Evolutionary conservation across 2,888 invertebrate species (phyloP).

Genomic region (Drosophila borborema): DNA sequence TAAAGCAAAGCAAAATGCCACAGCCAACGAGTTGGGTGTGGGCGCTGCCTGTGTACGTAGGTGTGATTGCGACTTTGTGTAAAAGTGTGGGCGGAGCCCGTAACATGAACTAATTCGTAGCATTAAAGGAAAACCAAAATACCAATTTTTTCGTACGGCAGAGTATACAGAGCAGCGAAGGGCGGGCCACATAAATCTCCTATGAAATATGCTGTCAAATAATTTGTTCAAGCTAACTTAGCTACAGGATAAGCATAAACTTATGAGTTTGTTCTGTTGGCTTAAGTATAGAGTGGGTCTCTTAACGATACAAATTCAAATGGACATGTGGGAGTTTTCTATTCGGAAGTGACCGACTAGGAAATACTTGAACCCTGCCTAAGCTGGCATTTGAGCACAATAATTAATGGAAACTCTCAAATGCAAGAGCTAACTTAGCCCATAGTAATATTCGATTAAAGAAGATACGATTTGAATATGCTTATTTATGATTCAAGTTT

Average conservation of each 20-base stretch:
- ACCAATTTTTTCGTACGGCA: neutral
- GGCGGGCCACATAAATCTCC: conserved; percentile 2
- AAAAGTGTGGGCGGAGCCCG: conserved; percentile 1
- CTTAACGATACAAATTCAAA: neutral
- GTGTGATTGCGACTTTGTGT: conserved; percentile 2
- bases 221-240: conserved; percentile 1
- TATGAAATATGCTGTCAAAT: conserved; percentile 5
- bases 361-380: neutral
- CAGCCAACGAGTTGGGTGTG: conserved; percentile 20
- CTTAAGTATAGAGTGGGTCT: neutral
- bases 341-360: neutral
- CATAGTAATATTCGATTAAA: neutral
- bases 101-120: conserved; percentile 6
- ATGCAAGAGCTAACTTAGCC: neutral
- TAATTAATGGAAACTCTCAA: neutral
- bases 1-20: conserved; percentile 49
- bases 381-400: neutral
- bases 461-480: neutral
- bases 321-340: neutral
- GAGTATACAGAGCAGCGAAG: neutral
- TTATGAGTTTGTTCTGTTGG: neutral
- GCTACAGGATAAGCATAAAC: neutral
- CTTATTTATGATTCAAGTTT: neutral
- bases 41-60: neutral
- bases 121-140: conserved; percentile 1